Evolutionary conservation across 92 coral and sea anemone genomes (phyloP).

Genomic region (Phenganax subtilis): DNA sequence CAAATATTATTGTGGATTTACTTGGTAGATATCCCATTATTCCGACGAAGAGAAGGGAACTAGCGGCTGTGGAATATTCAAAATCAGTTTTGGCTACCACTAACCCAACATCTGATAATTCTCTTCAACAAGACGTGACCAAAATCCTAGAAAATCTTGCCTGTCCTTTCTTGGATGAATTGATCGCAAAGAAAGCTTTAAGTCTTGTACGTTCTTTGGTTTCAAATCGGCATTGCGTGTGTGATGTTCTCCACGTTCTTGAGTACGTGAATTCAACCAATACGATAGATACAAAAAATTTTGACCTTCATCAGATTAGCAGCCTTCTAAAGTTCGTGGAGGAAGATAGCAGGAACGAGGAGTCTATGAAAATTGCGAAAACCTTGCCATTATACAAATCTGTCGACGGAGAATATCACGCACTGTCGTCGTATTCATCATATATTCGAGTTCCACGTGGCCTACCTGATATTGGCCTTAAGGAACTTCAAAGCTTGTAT

Average conservation of each 20-base stretch:
- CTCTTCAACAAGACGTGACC: slow-evolving; percentile 23
- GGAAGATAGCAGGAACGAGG: slow-evolving; percentile 74
- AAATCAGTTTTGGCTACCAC: slow-evolving; percentile 74
- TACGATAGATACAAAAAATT: slow-evolving; percentile 38
- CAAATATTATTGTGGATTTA: slow-evolving; percentile 1
- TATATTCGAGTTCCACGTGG: slow-evolving; percentile 61
- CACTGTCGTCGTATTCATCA: slow-evolving; percentile 57
- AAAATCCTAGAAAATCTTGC: slow-evolving; percentile 58
- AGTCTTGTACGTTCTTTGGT: slow-evolving; percentile 51
- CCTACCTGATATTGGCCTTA: slow-evolving; percentile 60
- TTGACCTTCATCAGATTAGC: slow-evolving; percentile 55
- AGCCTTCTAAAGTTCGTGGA: slow-evolving; percentile 68
- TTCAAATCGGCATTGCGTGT: slow-evolving; percentile 57
- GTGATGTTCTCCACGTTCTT: slow-evolving; percentile 62
- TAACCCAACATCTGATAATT: background rate
- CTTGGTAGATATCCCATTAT: slow-evolving; percentile 85
- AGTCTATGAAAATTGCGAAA: slow-evolving; percentile 60
- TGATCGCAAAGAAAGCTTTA: slow-evolving; percentile 20
- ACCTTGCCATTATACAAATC: slow-evolving; percentile 80
- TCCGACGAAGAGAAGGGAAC: slow-evolving; percentile 70
- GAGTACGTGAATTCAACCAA: slow-evolving; percentile 44
- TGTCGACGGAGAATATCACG: slow-evolving; percentile 58
- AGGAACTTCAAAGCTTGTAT: slow-evolving; percentile 27
- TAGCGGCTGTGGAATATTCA: slow-evolving; percentile 65
- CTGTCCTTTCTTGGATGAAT: slow-evolving; percentile 56